Conservation (phyloP, 2,888 invertebrate species). For the Calliopum simillimum region DNA sequence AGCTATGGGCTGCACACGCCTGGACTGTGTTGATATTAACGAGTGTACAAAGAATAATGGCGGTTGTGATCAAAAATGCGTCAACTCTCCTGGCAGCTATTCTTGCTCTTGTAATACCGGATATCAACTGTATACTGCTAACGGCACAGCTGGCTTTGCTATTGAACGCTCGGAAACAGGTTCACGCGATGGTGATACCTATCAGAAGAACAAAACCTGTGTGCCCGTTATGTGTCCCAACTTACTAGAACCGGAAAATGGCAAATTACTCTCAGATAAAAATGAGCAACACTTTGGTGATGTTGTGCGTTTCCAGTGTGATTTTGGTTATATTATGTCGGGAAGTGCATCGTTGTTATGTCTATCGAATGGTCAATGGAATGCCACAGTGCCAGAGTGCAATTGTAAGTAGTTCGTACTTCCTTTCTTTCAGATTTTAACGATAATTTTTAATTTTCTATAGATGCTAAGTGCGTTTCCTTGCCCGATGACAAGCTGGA, state of each 20-base stretch:
- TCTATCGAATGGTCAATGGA: constrained; percentile 92
- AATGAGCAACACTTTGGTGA: constrained; percentile 90
- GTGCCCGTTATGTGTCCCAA: constrained; percentile 91
- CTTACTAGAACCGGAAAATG: constrained; percentile 84
- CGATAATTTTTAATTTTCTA: constrained; percentile 22
- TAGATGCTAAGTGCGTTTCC: constrained; percentile 91
- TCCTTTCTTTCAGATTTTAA: neutral
- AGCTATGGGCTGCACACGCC: constrained; percentile 91
- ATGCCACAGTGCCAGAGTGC: constrained; percentile 92
- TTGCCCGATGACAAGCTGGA: constrained; percentile 90
- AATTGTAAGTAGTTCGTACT: constrained; percentile 79
- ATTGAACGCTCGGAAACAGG: constrained; percentile 88
- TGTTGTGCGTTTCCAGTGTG: constrained; percentile 89
- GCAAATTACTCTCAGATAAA: constrained; percentile 84
- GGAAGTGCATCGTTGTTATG: constrained; percentile 89
- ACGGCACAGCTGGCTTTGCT: constrained; percentile 90
- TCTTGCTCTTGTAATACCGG: constrained; percentile 92
- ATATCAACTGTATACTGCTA: constrained; percentile 86
- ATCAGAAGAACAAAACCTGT: constrained; percentile 93
- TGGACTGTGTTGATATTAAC: constrained; percentile 90
- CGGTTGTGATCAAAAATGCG: constrained; percentile 93
- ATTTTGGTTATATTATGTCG: constrained; percentile 93
- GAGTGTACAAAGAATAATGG: constrained; percentile 89
- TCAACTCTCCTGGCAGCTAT: constrained; percentile 89
- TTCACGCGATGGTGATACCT: constrained; percentile 87